Evolutionary conservation across 2,888 invertebrate species (phyloP).

Genomic region (Rotaria sp.): DNA sequence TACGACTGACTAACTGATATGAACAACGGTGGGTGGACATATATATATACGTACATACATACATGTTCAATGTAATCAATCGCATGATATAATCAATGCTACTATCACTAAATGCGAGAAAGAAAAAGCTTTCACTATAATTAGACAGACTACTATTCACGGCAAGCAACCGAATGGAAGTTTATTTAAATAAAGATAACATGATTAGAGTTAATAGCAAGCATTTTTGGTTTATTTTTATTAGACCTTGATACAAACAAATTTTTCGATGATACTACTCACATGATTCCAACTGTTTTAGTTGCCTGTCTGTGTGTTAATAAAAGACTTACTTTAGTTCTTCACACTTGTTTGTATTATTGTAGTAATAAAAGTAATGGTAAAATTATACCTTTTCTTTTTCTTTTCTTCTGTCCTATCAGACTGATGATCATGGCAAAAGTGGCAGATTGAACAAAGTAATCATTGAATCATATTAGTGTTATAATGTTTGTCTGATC

Average conservation of each 20-base stretch:
- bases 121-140: not conserved
- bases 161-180: not conserved
- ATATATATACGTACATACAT: not conserved
- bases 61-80: slow-evolving; percentile 9
- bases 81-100: not conserved
- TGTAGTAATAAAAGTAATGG: no score
- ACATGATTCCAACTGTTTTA: not conserved
- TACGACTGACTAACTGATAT: not conserved
- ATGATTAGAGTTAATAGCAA: not conserved
- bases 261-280: not conserved
- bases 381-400: no score
- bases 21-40: not conserved
- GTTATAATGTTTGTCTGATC: not conserved
- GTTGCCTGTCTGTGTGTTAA: not conserved
- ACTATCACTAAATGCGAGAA: not conserved
- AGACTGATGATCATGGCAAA: no score
- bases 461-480: not conserved
- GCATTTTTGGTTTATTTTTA: not conserved
- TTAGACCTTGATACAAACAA: not conserved
- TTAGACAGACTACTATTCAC: not conserved
- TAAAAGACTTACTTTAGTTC: not conserved
- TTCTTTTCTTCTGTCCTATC: no score
- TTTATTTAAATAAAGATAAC: not conserved
- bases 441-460: not conserved
- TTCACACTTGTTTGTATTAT: no score